Evolutionary conservation across 2,797 vertebrate genomes (phyloP), one percentile per base, ranked within the genome.

Genomic region (Mormyrops attenuatus): DNA sequence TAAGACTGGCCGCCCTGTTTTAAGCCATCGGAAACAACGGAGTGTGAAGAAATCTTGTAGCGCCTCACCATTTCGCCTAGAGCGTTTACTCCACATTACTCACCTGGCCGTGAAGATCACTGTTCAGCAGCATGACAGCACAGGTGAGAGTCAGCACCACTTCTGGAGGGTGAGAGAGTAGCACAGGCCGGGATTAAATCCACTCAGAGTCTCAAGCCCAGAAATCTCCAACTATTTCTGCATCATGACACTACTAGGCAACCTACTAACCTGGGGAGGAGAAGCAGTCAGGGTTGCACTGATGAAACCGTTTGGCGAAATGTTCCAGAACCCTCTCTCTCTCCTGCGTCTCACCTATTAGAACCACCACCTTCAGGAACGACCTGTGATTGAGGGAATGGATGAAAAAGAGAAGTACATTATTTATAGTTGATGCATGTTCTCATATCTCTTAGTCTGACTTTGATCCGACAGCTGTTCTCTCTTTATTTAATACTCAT

Each of bases 71-170:
- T 80, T 44, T 80, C 6, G 5, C 73, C 34, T 80, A 44, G 73
- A 44, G 34, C 2, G 38, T 30, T 8, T 41, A 38, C 20, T 22
- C 2, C 85, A 57, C 26, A 17, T 38, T 87, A 92, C 91, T 85
- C 86, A 96, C 96, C 93, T 97, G 96, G 91, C 96, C 98, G 0
- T 99, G 98, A 91, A 99, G 94, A 93, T 98, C 98, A 0, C 97
- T 97, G 95, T 99, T 98, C 55, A 99, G 97, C 15, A 99, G 96
- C 98, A 98, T 98, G 88, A 98, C 9, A n/a, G 97, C 97, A 15
- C 98, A 99, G 0, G 97, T 98, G 89, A 99, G 94, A 0, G 97
- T 97, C 90, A 98, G 95, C 22, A 96, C 96, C 0, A 96, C 88
- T 47, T 96, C 97, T 98, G 93, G 77, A 57, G 26, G n/a, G 52